Percentiles rank a stretch among this genome's conserved stretches.
Evolutionary conservation across 1,140 invertebrate genomes (phyloP).

Genomic region (Drosophila rhopaloa): DNA sequence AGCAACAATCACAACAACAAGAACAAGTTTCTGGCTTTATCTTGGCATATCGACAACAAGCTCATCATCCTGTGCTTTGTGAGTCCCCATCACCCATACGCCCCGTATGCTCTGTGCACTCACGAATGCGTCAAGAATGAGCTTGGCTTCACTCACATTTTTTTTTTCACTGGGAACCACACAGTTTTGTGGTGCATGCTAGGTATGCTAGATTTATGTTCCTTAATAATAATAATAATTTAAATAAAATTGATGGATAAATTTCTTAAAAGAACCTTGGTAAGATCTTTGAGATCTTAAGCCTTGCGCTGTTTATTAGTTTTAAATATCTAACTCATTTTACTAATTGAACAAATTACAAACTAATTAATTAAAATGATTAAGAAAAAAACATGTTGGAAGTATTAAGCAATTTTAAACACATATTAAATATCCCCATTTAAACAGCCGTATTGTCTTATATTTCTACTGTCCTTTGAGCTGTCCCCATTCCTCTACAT

Average conservation of each 20-base stretch:
- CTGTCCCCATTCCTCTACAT: not conserved
- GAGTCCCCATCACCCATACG: constrained; percentile 9
- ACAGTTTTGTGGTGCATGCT: not conserved
- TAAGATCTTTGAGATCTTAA: no score
- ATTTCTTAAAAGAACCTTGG: no score
- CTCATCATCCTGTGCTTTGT: constrained; percentile 12
- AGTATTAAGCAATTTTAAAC: no score
- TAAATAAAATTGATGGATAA: no score
- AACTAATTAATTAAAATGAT: no score
- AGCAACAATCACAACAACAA: constrained; percentile 8
- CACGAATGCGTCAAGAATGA: constrained; percentile 41
- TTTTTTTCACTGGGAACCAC: constrained; percentile 3
- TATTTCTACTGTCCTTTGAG: not conserved
- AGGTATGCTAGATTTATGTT: not conserved
- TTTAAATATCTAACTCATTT: no score
- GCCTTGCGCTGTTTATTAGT: no score
- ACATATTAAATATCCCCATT: no score
- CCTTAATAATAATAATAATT: no score
- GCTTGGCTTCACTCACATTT: constrained; percentile 31
- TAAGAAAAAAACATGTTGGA: no score
- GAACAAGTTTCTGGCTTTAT: constrained; percentile 51
- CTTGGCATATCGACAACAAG: constrained; percentile 56
- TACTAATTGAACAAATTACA: no score
- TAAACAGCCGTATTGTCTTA: no score
- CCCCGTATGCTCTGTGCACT: constrained; percentile 28